Conservation (phyloP, 1,140 invertebrate species). For the Calephelis virginiensis region DNA sequence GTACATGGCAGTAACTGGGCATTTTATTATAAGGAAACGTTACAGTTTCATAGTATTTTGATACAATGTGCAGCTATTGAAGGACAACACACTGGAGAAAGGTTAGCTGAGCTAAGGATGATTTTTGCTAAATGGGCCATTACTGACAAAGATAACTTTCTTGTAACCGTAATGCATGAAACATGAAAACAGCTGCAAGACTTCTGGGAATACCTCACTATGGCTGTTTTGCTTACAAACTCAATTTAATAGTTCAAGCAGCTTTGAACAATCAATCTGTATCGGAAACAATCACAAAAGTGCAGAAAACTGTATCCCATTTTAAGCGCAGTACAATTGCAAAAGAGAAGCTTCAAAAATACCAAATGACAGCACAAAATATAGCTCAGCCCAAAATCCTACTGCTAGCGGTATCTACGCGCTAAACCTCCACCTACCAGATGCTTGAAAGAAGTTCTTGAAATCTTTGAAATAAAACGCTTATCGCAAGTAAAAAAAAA, state of each 20-base stretch:
- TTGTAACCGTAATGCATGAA: not conserved
- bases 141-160: not conserved
- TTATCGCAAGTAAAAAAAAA: not conserved
- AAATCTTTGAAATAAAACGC: slow-evolving; percentile 16
- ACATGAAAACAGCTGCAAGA: not conserved
- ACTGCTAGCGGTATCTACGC: too few relatives aligned
- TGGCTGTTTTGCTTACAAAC: slow-evolving; percentile 25
- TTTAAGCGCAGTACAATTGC: not conserved
- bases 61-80: too few relatives aligned
- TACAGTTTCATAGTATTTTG: too few relatives aligned
- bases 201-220: not conserved
- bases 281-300: not conserved
- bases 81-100: too few relatives aligned
- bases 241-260: slow-evolving; percentile 24
- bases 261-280: not conserved
- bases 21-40: slow-evolving; percentile 19
- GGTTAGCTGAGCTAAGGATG: too few relatives aligned
- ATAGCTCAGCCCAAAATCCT: too few relatives aligned
- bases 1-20: slow-evolving; percentile 27
- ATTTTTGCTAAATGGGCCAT: not conserved
- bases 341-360: too few relatives aligned
- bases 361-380: too few relatives aligned
- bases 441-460: slow-evolving; percentile 8
- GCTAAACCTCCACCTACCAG: too few relatives aligned
- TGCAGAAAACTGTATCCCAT: not conserved